Conservation (phyloP, 2,113 vertebrate species). For the Paracanthobrama guichenoti region DNA sequence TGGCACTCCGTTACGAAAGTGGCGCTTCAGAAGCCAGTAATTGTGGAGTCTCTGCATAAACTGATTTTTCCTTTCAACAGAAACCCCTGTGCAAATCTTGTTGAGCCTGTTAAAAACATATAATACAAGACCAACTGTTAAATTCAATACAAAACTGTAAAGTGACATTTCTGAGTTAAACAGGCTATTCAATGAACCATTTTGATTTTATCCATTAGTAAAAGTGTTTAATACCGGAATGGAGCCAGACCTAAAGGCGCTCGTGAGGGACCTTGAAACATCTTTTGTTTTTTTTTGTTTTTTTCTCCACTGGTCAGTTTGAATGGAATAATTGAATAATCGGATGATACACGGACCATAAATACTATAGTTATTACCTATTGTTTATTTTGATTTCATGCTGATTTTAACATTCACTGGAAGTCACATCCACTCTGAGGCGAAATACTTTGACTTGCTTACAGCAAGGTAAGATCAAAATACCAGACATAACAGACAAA, state of each 20-base stretch:
- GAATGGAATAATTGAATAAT: too few relatives aligned
- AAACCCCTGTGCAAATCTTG: slow-evolving; percentile 94
- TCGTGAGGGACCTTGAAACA: neutral
- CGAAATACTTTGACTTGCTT: neutral
- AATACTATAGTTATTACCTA: too few relatives aligned
- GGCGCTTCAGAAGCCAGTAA: slow-evolving; percentile 96
- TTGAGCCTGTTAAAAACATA: slow-evolving; percentile 81
- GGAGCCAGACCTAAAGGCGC: neutral
- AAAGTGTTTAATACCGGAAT: neutral
- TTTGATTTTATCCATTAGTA: neutral
- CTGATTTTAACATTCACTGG: neutral
- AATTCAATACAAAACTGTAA: neutral
- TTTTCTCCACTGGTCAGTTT: too few relatives aligned
- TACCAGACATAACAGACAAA: neutral
- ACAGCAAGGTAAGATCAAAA: neutral
- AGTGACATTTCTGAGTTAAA: neutral
- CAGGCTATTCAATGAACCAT: neutral
- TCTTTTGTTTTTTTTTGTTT: too few relatives aligned
- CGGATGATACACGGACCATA: too few relatives aligned
- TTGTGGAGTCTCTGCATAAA: slow-evolving; percentile 98
- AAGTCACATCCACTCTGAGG: neutral
- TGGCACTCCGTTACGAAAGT: slow-evolving; percentile 93
- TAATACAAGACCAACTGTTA: neutral
- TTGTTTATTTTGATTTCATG: too few relatives aligned
- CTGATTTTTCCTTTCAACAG: slow-evolving; percentile 94